Conservation (phyloP, 2,113 vertebrate genomes). For the Gallinago paraguaiae region DNA sequence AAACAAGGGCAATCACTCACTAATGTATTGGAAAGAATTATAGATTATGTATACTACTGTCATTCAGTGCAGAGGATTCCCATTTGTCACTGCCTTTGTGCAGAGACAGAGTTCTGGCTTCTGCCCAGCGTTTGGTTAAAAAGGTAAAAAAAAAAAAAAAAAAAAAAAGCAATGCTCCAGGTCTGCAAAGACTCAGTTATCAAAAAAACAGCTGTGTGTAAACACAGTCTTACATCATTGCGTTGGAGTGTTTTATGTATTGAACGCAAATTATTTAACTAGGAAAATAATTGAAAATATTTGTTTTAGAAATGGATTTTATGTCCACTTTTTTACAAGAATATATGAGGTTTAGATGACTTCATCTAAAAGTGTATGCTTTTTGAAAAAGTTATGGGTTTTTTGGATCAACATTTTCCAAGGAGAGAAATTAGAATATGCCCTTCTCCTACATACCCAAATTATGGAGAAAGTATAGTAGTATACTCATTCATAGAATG, state of each 20-base stretch:
- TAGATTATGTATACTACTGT: neutral
- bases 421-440: neutral
- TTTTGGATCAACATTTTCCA: neutral
- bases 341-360: neutral
- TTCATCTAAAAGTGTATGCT: neutral
- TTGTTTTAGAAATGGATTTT: neutral
- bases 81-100: slow-evolving; percentile 39
- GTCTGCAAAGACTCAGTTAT: neutral
- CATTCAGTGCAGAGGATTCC: neutral
- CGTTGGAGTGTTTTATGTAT: neutral
- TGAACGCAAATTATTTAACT: neutral
- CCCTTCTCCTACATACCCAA: neutral
- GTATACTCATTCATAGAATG: neutral
- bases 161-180: neutral
- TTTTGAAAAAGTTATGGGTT: fast-evolving
- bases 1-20: slow-evolving; percentile 16
- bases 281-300: neutral
- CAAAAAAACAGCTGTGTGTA: neutral
- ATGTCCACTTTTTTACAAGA: neutral
- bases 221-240: neutral
- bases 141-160: neutral
- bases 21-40: neutral
- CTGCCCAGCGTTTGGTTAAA: neutral
- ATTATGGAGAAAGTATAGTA: neutral
- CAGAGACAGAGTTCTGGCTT: slow-evolving; percentile 1